phyloP scores from a whole-genome alignment of 2,113 vertebrate species.

The Dromas ardeola region DNA sequence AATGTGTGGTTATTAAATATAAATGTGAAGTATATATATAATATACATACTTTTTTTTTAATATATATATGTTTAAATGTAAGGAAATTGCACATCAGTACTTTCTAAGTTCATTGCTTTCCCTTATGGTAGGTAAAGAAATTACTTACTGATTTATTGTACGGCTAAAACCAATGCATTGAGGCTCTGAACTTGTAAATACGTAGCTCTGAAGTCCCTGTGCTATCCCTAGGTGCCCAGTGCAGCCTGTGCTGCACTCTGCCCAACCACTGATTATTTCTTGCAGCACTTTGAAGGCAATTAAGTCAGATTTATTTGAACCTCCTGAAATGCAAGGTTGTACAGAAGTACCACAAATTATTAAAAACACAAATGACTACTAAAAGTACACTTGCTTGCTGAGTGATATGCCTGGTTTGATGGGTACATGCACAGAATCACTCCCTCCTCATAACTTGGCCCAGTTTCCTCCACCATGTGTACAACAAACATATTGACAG shows the following conservation, averaged over 20 bases:
- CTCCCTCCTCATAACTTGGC: background rate
- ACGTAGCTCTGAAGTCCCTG: background rate
- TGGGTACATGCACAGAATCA: background rate
- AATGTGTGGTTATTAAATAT: background rate
- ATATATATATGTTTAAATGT: background rate
- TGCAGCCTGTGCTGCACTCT: background rate
- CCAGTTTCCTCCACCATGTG: background rate
- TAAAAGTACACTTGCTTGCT: background rate
- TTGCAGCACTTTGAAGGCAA: background rate
- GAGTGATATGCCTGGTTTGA: background rate
- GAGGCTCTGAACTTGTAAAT: background rate
- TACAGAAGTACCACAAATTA: background rate
- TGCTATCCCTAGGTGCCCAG: background rate
- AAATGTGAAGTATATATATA: background rate
- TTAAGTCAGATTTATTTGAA: background rate
- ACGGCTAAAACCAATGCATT: background rate
- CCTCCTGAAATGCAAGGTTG: background rate
- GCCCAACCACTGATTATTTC: background rate
- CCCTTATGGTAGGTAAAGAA: background rate
- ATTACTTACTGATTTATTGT: background rate
- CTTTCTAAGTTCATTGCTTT: background rate
- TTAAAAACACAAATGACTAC: background rate
- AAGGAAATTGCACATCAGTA: background rate
- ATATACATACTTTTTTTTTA: background rate
- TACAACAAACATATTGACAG: background rate